Percentiles rank a stretch among this genome's conserved stretches.
Evolutionary conservation across 2,888 invertebrate species (phyloP).

Genomic region (Parascotia fuliginaria): DNA sequence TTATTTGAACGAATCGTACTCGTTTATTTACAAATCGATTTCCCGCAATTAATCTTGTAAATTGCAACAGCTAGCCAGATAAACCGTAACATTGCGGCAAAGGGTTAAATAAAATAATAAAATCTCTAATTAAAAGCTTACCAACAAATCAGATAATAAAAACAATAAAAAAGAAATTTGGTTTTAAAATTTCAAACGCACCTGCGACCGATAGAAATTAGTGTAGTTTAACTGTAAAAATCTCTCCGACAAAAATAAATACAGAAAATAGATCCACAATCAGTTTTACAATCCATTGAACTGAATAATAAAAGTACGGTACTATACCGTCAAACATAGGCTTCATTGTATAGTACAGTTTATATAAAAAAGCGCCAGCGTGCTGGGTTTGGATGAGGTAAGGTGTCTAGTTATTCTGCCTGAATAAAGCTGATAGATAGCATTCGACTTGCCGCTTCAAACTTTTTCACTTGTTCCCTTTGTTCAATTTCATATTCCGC

Average conservation of each 20-base stretch:
- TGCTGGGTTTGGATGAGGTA: slow-evolving; percentile 19
- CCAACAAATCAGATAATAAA: too few species aligned
- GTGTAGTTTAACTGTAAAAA: slow-evolving; percentile 16
- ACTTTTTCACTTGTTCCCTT: too few species aligned
- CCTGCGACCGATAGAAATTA: slow-evolving; percentile 35
- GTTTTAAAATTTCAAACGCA: slow-evolving; percentile 33
- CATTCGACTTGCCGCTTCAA: not conserved
- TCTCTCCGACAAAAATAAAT: too few species aligned
- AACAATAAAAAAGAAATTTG: slow-evolving; percentile 24
- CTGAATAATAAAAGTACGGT: slow-evolving; percentile 56
- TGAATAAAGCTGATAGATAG: slow-evolving; percentile 6
- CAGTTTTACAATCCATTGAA: slow-evolving; percentile 57
- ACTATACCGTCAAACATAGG: slow-evolving; percentile 27
- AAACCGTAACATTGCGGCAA: too few species aligned
- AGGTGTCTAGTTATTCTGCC: slow-evolving; percentile 22
- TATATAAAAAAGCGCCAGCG: slow-evolving; percentile 16
- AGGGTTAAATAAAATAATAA: too few species aligned
- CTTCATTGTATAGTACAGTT: slow-evolving; percentile 22
- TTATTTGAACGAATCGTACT: too few species aligned
- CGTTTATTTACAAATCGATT: not conserved
- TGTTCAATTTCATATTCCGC: too few species aligned
- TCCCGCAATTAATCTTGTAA: slow-evolving; percentile 8
- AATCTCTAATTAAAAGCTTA: too few species aligned
- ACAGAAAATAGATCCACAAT: slow-evolving; percentile 41
- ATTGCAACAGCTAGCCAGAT: not conserved